Conservation (phyloP, 2,888 invertebrate species). For the Dione juno region DNA sequence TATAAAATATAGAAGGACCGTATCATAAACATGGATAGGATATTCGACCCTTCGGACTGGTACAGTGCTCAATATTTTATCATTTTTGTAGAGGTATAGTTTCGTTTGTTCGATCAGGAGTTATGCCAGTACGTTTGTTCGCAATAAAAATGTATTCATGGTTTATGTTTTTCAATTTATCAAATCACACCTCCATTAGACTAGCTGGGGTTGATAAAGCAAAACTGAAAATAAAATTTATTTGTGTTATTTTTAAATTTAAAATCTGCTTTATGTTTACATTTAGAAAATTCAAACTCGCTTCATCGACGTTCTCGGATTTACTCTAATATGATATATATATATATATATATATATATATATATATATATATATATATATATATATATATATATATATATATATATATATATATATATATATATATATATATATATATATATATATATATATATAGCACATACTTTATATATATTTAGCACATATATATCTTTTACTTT, state of each 20-base stretch:
- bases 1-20: neutral
- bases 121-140: conserved; percentile 29
- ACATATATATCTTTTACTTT: no score
- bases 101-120: conserved; percentile 34
- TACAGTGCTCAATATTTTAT: conserved; percentile 35
- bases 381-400: no score
- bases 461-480: no score
- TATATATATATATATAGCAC: no score
- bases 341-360: no score
- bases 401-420: no score
- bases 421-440: no score
- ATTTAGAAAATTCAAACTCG: neutral
- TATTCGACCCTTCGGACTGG: conserved; percentile 15
- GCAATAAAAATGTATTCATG: conserved; percentile 15
- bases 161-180: conserved; percentile 15
- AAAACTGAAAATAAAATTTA: neutral
- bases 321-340: no score
- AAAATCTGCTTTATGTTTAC: neutral
- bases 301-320: no score
- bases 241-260: neutral
- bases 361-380: no score
- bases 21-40: conserved; percentile 6
- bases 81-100: conserved; percentile 34
- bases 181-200: neutral
- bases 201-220: neutral